Percentiles rank a stretch among this genome's conserved stretches.
Evolutionary conservation across 2,888 invertebrate species (phyloP).

Genomic region (Plagodis pulveraria): DNA sequence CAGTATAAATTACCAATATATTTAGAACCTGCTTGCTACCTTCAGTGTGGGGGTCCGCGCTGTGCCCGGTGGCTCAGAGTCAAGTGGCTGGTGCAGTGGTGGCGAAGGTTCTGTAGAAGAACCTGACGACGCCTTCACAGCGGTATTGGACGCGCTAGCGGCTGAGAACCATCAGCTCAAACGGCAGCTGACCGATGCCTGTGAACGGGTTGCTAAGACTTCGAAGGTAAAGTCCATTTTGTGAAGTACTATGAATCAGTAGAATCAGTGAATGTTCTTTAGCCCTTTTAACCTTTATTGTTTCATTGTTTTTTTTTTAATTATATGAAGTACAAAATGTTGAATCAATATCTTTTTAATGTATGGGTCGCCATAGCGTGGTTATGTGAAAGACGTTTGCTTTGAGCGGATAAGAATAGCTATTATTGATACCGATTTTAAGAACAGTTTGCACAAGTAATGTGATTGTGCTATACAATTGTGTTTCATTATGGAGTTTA

Average conservation of each 20-base stretch:
- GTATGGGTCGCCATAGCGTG: too few species aligned
- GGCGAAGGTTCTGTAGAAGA: constrained; percentile 86
- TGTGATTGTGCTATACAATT: too few species aligned
- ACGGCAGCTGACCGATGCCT: constrained; percentile 92
- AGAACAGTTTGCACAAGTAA: too few species aligned
- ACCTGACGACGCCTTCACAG: constrained; percentile 91
- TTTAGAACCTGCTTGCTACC: constrained; percentile 3
- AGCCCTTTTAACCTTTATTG: neutral
- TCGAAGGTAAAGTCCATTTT: constrained; percentile 87
- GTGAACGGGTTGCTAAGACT: constrained; percentile 93
- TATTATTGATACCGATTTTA: too few species aligned
- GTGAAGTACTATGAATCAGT: neutral
- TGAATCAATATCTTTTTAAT: too few species aligned
- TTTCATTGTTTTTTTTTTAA: neutral
- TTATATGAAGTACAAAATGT: too few species aligned
- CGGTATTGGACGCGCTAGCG: constrained; percentile 92
- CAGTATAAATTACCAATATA: neutral
- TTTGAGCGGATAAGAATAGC: too few species aligned
- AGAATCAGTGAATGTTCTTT: neutral
- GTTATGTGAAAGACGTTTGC: too few species aligned
- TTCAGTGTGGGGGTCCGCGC: constrained; percentile 80
- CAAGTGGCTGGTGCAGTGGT: constrained; percentile 85
- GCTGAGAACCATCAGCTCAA: constrained; percentile 94
- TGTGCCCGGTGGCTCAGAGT: constrained; percentile 84
- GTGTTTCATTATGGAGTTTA: too few species aligned